Conservation (phyloP, 2,797 vertebrate genomes). For the Acanthurus leucopareius region DNA sequence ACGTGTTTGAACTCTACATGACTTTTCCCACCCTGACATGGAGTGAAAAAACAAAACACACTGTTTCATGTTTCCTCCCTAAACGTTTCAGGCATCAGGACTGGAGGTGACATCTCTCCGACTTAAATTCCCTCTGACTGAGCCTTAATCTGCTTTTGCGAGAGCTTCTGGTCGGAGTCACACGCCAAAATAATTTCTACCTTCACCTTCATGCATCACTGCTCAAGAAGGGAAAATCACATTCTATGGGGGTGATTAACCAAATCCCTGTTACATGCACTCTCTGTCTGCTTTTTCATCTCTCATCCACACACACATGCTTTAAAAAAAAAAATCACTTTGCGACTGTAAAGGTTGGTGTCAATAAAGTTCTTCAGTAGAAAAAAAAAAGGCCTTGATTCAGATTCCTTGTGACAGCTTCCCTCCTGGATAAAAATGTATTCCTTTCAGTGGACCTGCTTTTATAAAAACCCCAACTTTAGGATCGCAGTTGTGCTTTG, state of each 20-base stretch:
- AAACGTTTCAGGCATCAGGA: conserved; percentile 22
- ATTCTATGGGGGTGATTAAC: conserved; percentile 65
- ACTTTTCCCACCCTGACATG: conserved; percentile 40
- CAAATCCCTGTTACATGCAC: conserved; percentile 31
- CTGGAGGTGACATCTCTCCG: conserved; percentile 33
- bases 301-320: background rate
- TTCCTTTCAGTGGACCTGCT: conserved; percentile 35
- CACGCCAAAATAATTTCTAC: conserved; percentile 54
- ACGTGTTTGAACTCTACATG: conserved; percentile 47
- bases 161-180: conserved; percentile 56
- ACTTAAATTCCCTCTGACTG: conserved; percentile 23
- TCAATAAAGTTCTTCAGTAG: conserved; percentile 12
- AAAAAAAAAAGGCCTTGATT: conserved; percentile 11
- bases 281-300: background rate
- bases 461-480: conserved; percentile 35
- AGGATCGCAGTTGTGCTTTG: conserved; percentile 29
- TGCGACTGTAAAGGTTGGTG: background rate
- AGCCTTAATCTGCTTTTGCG: conserved; percentile 46
- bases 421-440: conserved; percentile 32
- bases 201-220: conserved; percentile 56
- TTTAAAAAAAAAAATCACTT: background rate
- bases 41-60: conserved; percentile 20
- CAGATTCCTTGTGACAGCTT: conserved; percentile 26
- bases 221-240: conserved; percentile 52
- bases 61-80: background rate